phyloP scores from a whole-genome alignment of 2,888 invertebrate species.

The Melanotus villosus region DNA sequence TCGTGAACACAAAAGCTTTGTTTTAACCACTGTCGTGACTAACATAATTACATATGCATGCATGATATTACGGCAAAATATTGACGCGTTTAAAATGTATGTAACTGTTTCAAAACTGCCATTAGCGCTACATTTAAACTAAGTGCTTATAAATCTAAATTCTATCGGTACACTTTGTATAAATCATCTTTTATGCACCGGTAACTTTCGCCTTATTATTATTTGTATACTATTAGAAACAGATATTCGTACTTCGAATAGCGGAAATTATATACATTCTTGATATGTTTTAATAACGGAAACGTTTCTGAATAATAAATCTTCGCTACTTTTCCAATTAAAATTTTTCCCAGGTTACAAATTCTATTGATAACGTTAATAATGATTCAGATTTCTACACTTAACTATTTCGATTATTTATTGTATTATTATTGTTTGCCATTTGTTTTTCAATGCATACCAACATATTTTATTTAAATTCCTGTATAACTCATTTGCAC shows the following conservation, averaged over 20 bases:
- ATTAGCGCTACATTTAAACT: slow-evolving; percentile 19
- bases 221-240: slow-evolving; percentile 30
- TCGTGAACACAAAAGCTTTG: slow-evolving; percentile 27
- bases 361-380: no score
- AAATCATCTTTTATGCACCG: slow-evolving; percentile 18
- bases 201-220: slow-evolving; percentile 16
- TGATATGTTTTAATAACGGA: slow-evolving; percentile 27
- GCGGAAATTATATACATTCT: slow-evolving; percentile 30
- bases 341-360: slow-evolving; percentile 14
- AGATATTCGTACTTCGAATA: slow-evolving; percentile 23
- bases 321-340: slow-evolving; percentile 1
- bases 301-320: slow-evolving; percentile 14
- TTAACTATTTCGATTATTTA: no score
- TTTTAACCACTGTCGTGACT: slow-evolving; percentile 14
- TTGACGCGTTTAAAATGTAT: slow-evolving; percentile 13
- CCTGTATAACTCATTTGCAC: no score
- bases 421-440: no score
- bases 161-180: background rate
- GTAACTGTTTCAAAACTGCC: slow-evolving; percentile 23
- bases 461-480: no score
- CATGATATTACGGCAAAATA: slow-evolving; percentile 18
- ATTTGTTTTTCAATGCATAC: no score
- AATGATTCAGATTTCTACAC: no score
- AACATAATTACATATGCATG: slow-evolving; percentile 19
- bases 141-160: slow-evolving; percentile 17